Conservation (phyloP, 1,140 invertebrate genomes). For the Pogonomyrmex californicus region DNA sequence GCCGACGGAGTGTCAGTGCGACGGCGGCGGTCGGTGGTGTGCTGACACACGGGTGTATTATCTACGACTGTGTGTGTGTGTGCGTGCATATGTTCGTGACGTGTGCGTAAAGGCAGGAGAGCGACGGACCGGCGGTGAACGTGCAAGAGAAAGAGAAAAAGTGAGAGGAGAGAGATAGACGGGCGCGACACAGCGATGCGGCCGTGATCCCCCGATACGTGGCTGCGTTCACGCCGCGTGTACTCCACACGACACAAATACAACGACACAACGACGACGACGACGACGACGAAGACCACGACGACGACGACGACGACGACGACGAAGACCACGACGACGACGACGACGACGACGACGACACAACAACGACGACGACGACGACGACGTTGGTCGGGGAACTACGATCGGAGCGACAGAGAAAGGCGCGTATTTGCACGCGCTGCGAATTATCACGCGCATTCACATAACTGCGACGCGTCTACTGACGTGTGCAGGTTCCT, state of each 20-base stretch:
- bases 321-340: constrained; percentile 41
- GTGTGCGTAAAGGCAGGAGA: constrained; percentile 70
- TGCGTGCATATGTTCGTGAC: constrained; percentile 71
- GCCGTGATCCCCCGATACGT: constrained; percentile 73
- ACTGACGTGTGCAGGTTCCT: constrained; percentile 63
- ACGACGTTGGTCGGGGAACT: constrained; percentile 64
- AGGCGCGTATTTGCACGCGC: constrained; percentile 49
- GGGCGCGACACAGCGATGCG: constrained; percentile 64
- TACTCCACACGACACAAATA: constrained; percentile 63
- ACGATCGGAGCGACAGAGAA: constrained; percentile 52
- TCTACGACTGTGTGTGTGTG: constrained; percentile 57
- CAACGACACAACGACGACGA: constrained; percentile 54
- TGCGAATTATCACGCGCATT: constrained; percentile 70
- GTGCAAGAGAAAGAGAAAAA: constrained; percentile 13
- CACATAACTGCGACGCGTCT: constrained; percentile 58
- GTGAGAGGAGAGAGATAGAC: constrained; percentile 31
- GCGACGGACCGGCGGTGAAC: constrained; percentile 39
- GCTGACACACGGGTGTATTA: constrained; percentile 67
- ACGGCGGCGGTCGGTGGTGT: constrained; percentile 70
- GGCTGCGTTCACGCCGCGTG: constrained; percentile 76
- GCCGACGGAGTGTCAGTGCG: constrained; percentile 71
- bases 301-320: constrained; percentile 59
- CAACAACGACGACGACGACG: constrained; percentile 50
- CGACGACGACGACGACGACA: constrained; percentile 62
- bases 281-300: constrained; percentile 24